Evolutionary conservation across 2,888 invertebrate species (phyloP).

Genomic region (Carabus problematicus): DNA sequence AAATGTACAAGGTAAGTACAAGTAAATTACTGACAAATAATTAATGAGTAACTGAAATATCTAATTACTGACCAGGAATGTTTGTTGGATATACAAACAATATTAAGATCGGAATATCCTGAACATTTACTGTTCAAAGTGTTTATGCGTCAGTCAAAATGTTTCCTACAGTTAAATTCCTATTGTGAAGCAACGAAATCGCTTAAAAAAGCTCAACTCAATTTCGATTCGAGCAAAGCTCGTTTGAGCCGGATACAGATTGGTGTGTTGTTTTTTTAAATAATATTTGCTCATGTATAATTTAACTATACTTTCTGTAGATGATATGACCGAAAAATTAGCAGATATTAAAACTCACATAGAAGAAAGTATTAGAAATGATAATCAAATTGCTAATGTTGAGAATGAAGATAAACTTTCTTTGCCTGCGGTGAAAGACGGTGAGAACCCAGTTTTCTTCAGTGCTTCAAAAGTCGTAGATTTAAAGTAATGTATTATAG

Average conservation of each 20-base stretch:
- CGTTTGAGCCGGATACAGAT: too few species aligned
- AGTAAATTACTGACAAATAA: too few species aligned
- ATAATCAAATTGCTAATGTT: not conserved
- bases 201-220: not conserved
- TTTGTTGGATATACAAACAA: constrained; percentile 1
- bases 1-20: constrained; percentile 67
- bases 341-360: not conserved
- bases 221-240: too few species aligned
- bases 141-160: not conserved
- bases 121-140: not conserved
- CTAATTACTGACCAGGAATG: too few species aligned
- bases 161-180: not conserved
- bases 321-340: too few species aligned
- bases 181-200: not conserved
- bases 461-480: not conserved
- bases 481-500: not conserved
- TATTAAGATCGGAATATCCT: not conserved
- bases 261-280: too few species aligned
- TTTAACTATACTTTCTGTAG: too few species aligned
- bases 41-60: too few species aligned
- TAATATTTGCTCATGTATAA: too few species aligned
- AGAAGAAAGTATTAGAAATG: not conserved
- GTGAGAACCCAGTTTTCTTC: not conserved
- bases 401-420: not conserved
- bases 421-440: constrained; percentile 5